Evolutionary conservation across 2,113 vertebrate genomes (phyloP), one percentile per base, ranked within the genome.

Genomic region (Percopsis transmontana): DNA sequence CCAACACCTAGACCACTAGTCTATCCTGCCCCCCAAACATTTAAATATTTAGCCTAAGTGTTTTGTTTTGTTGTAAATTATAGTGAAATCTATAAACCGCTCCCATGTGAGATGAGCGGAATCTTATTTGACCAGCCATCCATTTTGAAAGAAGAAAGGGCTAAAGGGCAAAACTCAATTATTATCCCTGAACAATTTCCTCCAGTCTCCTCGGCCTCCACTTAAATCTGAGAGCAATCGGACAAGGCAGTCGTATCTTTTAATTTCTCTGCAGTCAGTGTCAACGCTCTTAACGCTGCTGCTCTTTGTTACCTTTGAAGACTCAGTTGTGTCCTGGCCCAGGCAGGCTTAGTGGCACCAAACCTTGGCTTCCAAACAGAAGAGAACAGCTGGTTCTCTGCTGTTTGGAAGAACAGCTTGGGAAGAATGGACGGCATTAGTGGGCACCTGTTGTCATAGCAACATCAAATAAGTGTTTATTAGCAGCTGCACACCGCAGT

Each of bases 381-480:
- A 77, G 47, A 39, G 58, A 72, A 52, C 2, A 15, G 33, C 19
- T 58, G n/a, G 42, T 60, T 52, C 62, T 70, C 56, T 48, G 63
- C 56, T 58, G 1, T 56, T 19, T 18, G 42, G 1, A 55, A 59
- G 38, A 38, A 51, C 24, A n/a, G 54, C 48, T 40, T 68, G 58
- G 45, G 12, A 56, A n/a, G 41, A 20, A 15, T 44, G 21, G 5
- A 58, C 1, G n/a, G 41, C 50, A 48, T 61, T 21, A 33, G 23
- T 24, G 52, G 11, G 11, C 42, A 72, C 40, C 57, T 61, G 76
- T 84, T 77, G 76, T 74, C 77, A 79, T 80, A 38, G 73, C 57
- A 41, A 78, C 67, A 21, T 50, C n/a, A 20, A 66, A 61, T 21
- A 57, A 68, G 48, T 62, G 18, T 27, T 23, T 1, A 71, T 66